Conservation (phyloP, 1,140 invertebrate species). For the Steinernema khuongi region DNA sequence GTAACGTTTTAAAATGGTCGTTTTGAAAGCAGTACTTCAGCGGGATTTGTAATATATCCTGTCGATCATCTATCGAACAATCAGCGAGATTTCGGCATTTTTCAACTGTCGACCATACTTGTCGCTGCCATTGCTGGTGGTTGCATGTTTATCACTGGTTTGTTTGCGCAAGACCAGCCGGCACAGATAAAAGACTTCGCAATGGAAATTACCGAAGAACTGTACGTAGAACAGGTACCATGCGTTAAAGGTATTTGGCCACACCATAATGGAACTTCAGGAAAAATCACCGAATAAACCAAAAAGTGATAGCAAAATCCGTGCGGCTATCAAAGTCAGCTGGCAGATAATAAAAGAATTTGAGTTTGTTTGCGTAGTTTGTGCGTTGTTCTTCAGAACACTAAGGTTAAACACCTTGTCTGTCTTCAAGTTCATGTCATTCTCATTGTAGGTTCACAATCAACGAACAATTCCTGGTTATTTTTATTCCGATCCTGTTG, state of each 20-base stretch:
- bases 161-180: slow-evolving; percentile 51
- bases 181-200: slow-evolving; percentile 40
- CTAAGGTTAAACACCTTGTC: slow-evolving; percentile 13
- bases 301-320: not conserved
- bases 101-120: slow-evolving; percentile 51
- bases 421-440: not conserved
- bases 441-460: slow-evolving; percentile 23
- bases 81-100: slow-evolving; percentile 34
- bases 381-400: slow-evolving; percentile 30
- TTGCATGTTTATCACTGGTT: slow-evolving; percentile 49
- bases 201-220: slow-evolving; percentile 27
- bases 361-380: slow-evolving; percentile 35
- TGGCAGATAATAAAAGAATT: slow-evolving; percentile 35
- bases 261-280: not conserved
- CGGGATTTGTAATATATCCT: slow-evolving; percentile 41
- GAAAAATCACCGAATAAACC: slow-evolving; percentile 19
- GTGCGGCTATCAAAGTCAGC: not conserved
- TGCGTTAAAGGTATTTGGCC: not conserved
- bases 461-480: slow-evolving; percentile 39
- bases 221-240: slow-evolving; percentile 14
- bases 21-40: slow-evolving; percentile 41
- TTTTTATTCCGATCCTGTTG: slow-evolving; percentile 30
- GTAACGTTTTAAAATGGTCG: slow-evolving; percentile 44
- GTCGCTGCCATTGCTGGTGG: slow-evolving; percentile 48
- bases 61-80: slow-evolving; percentile 27